A percentile compares a stretch with the other conserved stretches of the same genome.
These are phyloP conservation scores for Rattus rattus DNA, from an alignment of 2,113 vertebrate species.

Conservation along the genomic window DNA sequence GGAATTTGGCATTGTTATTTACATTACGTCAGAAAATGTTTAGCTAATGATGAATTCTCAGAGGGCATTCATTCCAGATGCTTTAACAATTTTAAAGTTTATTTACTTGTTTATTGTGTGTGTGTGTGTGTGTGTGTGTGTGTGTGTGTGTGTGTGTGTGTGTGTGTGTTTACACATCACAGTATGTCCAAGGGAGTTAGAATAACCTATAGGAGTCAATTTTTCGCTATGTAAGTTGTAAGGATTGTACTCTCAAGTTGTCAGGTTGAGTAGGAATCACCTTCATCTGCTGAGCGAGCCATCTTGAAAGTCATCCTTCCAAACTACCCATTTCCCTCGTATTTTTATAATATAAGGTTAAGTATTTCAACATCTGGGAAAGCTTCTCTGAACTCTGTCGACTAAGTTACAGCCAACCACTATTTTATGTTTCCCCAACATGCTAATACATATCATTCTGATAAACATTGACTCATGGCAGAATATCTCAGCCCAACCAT, in stretches of 20 bases:
- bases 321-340: neutral
- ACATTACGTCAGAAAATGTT: neutral
- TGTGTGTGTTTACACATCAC: neutral
- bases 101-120: neutral
- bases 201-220: neutral
- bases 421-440: neutral
- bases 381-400: neutral
- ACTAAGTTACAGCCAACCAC: neutral
- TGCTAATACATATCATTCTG: neutral
- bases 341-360: conserved; percentile 30
- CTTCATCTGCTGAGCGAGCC: neutral
- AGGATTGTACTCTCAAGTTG: neutral
- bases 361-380: neutral
- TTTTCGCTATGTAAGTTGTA: neutral
- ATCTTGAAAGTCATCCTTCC: neutral
- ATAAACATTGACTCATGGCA: neutral
- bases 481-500: neutral
- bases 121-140: neutral
- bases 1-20: neutral
- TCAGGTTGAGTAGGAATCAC: neutral
- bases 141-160: neutral
- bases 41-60: neutral
- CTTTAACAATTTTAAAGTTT: neutral
- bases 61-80: neutral
- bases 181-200: neutral